Conservation (phyloP, 2,113 vertebrate species). For the Orthonyx spaldingii region DNA sequence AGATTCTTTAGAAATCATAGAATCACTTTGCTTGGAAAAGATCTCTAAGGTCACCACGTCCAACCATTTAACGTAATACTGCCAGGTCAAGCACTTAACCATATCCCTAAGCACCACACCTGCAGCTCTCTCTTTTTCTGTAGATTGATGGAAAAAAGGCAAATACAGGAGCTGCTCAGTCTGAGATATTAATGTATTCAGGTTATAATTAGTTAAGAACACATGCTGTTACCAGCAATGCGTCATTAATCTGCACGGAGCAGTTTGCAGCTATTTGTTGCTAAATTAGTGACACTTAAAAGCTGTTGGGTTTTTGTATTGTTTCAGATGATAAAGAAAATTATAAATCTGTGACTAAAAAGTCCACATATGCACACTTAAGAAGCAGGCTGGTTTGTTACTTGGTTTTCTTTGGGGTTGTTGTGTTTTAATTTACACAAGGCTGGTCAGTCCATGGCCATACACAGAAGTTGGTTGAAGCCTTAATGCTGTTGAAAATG, state of each 20-base stretch:
- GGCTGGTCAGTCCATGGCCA: neutral
- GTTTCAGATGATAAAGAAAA: neutral
- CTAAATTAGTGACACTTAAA: conserved; percentile 21
- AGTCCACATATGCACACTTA: neutral
- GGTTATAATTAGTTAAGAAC: conserved; percentile 47
- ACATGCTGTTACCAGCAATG: conserved; percentile 7
- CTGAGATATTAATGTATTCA: conserved; percentile 1
- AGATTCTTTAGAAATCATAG: neutral
- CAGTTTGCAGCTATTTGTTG: neutral
- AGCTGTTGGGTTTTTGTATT: neutral
- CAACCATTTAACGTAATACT: neutral
- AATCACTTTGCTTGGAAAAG: neutral
- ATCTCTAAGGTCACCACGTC: neutral
- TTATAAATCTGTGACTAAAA: neutral
- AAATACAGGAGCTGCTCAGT: neutral
- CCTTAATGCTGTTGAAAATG: neutral
- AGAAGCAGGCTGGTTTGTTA: neutral
- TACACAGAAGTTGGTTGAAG: neutral
- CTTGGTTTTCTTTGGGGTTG: neutral
- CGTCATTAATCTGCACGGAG: conserved; percentile 2
- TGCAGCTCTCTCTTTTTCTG: neutral
- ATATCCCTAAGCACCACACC: neutral
- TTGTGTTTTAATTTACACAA: neutral
- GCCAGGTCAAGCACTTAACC: neutral
- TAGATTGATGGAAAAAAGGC: neutral